Percentiles rank a stretch among this genome's conserved stretches.
phyloP scores from a whole-genome alignment of 2,113 vertebrate genomes.

The Machaerirhynchus nigripectus region DNA sequence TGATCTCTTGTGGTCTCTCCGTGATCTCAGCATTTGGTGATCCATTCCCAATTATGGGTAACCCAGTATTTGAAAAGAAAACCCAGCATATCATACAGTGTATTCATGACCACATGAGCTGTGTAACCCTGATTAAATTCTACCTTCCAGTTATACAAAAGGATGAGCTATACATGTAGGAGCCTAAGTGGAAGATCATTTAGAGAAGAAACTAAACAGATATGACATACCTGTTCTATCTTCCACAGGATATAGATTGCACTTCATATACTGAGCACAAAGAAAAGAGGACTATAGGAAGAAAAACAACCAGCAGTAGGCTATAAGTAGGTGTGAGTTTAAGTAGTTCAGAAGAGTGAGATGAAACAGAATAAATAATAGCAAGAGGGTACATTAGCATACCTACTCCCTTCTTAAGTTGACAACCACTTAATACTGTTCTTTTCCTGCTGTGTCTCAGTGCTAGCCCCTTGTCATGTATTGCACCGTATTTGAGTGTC shows the following conservation, averaged over 20 bases:
- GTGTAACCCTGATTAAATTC: neutral
- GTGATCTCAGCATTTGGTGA: neutral
- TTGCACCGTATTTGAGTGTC: neutral
- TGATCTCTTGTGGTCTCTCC: neutral
- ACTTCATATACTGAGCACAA: neutral
- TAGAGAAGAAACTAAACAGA: neutral
- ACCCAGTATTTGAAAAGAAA: neutral
- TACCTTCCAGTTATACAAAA: neutral
- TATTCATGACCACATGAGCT: neutral
- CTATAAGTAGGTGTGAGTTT: neutral
- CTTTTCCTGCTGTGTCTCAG: neutral
- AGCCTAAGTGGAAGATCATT: neutral
- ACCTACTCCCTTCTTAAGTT: neutral
- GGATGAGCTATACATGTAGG: neutral
- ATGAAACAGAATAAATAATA: constrained; percentile 21
- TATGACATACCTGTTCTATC: neutral
- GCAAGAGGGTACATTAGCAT: neutral
- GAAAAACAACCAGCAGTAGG: neutral
- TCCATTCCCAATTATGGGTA: neutral
- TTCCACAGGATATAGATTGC: neutral
- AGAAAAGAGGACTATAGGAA: neutral
- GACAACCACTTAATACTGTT: neutral
- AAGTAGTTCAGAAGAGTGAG: neutral
- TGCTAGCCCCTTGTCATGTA: neutral
- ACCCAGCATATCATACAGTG: neutral